These are phyloP conservation scores for Meandrina meandrites DNA, from an alignment of 92 coral and sea anemone species.

Conservation along the genomic window DNA sequence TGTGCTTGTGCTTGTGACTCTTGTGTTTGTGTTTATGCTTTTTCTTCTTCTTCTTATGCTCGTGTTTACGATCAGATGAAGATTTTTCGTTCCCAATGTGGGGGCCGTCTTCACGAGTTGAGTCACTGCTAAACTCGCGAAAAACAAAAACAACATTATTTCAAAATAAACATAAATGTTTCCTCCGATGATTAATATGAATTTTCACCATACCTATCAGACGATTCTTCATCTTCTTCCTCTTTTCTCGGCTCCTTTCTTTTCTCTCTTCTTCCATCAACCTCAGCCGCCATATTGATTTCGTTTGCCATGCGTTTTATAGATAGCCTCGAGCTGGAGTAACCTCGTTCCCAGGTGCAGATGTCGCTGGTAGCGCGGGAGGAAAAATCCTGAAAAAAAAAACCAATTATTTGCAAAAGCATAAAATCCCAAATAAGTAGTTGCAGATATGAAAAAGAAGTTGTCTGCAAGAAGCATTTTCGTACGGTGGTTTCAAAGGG, in stretches of 20 bases:
- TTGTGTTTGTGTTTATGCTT: slow-evolving; percentile 85
- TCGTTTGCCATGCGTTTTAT: slow-evolving; percentile 33
- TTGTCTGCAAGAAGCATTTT: no score
- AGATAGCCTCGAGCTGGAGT: slow-evolving; percentile 29
- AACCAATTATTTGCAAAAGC: no score
- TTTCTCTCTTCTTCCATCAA: neutral
- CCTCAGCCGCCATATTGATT: slow-evolving; percentile 43
- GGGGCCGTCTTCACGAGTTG: slow-evolving; percentile 25
- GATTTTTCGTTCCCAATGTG: slow-evolving; percentile 28
- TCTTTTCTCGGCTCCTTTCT: neutral
- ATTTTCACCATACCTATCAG: slow-evolving; percentile 24
- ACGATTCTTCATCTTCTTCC: slow-evolving; percentile 30
- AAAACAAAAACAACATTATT: neutral
- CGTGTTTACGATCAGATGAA: slow-evolving; percentile 48
- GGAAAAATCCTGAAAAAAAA: no score
- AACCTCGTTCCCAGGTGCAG: no score
- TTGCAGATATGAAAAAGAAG: no score
- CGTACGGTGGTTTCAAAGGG: no score
- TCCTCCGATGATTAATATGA: neutral
- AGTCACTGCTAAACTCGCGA: slow-evolving; percentile 17
- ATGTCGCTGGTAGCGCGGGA: no score
- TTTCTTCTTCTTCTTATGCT: slow-evolving; percentile 79
- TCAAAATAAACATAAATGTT: neutral
- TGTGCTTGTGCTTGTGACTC: slow-evolving; percentile 83
- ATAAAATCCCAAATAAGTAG: no score